Evolutionary conservation across 2,113 vertebrate genomes (phyloP), one percentile per base, ranked within the genome.

Genomic region (Sinocyclocheilus grahami): DNA sequence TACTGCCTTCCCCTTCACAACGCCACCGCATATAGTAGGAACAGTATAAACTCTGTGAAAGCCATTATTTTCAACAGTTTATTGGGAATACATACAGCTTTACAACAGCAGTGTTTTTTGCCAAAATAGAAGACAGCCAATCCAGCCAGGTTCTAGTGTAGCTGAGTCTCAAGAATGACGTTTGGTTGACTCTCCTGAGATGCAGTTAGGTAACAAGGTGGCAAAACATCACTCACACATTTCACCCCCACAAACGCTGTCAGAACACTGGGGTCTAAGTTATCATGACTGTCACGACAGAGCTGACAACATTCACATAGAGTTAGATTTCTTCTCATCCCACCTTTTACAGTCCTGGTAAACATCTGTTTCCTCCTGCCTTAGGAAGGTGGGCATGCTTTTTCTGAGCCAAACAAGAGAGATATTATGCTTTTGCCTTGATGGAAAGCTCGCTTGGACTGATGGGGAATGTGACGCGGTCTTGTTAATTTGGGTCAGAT

Each of bases 401-500:
- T 89, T 88, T 76, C 90, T 88, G 75, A 67, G 85, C 51, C 88
- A 86, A 91, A 93, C 91, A 93, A 93, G 91, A 89, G 90, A 86
- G 77, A 91, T 87, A 91, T 93, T 94, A 89, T 94, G 84, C 85
- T 90, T 48, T 14, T 85, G 87, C 85, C 78, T 87, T 87, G 48
- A 89, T 91, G 89, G 92, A 94, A 93, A 91, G 87, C 77, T 89
- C 88, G 89, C 88, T 84, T 91, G 90, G 90, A 93, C 90, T 89
- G 63, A 88, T 63, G 87, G 48, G 37, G 85, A 86, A 89, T 87
- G 85, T 90, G 88, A 75, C 80, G 18, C 75, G 84, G 82, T 42
- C 78, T 77, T 51, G 82, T 84, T 92, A 81, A 92, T 93, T 90
- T 92, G 82, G 88, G 58, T 92, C 88, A 85, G 72, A 89, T 90